A percentile compares a stretch with the other conserved stretches of the same genome.
These are phyloP conservation scores for Parnassius orleans DNA, from an alignment of 2,888 invertebrate species.

Conservation along the genomic window DNA sequence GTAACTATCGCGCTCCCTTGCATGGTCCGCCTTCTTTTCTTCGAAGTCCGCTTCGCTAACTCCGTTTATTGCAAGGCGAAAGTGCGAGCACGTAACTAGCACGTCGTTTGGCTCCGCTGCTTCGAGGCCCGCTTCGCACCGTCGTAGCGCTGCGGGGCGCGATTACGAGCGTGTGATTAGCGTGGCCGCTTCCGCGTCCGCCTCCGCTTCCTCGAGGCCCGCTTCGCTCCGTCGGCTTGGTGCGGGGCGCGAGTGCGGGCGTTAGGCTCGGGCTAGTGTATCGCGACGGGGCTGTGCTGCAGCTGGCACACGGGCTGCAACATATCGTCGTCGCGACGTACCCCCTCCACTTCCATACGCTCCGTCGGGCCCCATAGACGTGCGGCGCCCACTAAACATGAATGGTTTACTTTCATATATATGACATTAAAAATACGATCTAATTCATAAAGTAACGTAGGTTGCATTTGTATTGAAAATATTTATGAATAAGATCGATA, in stretches of 20 bases:
- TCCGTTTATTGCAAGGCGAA: not conserved
- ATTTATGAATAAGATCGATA: constrained; percentile 12
- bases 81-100: constrained; percentile 8
- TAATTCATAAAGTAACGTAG: not conserved
- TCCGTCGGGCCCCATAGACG: constrained; percentile 81
- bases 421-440: not conserved
- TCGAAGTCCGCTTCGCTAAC: not conserved
- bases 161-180: constrained; percentile 9
- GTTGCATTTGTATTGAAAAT: not conserved
- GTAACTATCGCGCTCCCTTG: not conserved
- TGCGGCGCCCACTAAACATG: constrained; percentile 49
- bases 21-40: not conserved
- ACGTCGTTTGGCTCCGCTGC: not conserved
- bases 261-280: constrained; percentile 80
- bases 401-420: not conserved
- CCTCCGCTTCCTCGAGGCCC: constrained; percentile 17
- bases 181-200: constrained; percentile 25
- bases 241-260: constrained; percentile 23
- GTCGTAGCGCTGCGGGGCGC: constrained; percentile 1
- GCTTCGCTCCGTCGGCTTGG: constrained; percentile 13
- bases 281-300: constrained; percentile 95
- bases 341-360: constrained; percentile 84
- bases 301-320: constrained; percentile 89
- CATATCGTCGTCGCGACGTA: constrained; percentile 82
- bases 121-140: constrained; percentile 1